Conservation (phyloP, 2,113 vertebrate species). For the Barbus barbus region DNA sequence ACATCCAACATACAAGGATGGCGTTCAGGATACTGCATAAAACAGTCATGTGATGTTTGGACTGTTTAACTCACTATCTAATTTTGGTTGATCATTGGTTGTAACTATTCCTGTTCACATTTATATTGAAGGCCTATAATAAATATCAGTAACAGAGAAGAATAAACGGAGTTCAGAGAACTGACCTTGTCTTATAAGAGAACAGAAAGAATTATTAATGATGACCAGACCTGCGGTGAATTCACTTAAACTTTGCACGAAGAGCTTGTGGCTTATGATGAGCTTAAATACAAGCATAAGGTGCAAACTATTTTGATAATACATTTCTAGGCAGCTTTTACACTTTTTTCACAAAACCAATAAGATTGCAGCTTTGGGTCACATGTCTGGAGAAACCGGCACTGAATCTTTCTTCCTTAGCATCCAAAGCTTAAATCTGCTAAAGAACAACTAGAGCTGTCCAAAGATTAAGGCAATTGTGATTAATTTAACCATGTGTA, state of each 20-base stretch:
- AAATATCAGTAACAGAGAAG: background rate
- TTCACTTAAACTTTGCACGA: background rate
- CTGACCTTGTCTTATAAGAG: constrained; percentile 7
- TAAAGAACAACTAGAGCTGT: background rate
- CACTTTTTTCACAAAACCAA: no score
- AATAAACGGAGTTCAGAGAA: background rate
- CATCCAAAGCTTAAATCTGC: background rate
- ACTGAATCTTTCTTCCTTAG: background rate
- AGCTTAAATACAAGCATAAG: background rate
- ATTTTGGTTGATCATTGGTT: background rate
- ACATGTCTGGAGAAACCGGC: no score
- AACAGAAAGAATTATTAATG: constrained; percentile 26
- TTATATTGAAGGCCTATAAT: background rate
- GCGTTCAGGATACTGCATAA: no score
- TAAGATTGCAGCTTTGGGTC: no score
- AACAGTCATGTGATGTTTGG: no score
- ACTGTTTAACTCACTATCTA: background rate
- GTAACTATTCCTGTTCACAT: background rate
- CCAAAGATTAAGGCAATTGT: background rate
- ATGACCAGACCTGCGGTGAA: background rate
- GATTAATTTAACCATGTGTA: background rate
- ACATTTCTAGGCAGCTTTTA: background rate
- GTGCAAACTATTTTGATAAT: background rate
- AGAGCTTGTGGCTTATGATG: no score
- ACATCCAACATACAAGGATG: background rate